Evolutionary conservation across 2,113 vertebrate genomes (phyloP).

Genomic region (Lepus europaeus): DNA sequence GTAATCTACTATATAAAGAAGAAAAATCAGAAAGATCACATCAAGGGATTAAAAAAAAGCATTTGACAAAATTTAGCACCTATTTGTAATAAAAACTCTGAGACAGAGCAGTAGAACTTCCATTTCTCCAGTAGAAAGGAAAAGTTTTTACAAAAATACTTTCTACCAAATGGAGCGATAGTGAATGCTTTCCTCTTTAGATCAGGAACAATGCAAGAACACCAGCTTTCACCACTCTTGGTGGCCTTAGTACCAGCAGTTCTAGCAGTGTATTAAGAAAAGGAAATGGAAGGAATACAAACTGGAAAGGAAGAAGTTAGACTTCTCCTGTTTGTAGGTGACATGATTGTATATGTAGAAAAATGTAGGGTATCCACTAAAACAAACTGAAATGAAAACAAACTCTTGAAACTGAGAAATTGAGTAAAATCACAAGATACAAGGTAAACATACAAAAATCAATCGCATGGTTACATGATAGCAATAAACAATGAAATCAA

Average conservation of each 20-base stretch:
- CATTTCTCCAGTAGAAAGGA: background rate
- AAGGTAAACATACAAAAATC: background rate
- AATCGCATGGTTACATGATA: background rate
- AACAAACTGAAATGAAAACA: background rate
- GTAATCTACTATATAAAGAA: background rate
- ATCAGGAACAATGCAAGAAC: background rate
- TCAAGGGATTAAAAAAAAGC: background rate
- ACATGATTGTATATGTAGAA: background rate
- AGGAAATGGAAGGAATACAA: background rate
- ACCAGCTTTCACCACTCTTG: background rate
- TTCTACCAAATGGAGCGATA: background rate
- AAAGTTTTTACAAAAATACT: background rate
- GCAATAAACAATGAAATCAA: constrained; percentile 11
- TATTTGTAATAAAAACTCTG: background rate
- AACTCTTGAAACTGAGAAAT: background rate
- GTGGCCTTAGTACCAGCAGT: background rate
- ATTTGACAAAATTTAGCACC: background rate
- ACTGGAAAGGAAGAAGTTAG: background rate
- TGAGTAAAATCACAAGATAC: background rate
- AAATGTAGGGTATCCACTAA: background rate
- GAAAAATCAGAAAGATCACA: background rate
- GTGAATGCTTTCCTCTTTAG: background rate
- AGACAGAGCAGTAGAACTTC: background rate
- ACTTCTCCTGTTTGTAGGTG: too few relatives aligned
- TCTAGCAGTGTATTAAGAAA: background rate